Base-by-base conservation (phyloP, 2,113 vertebrate genomes). In the Orcinus orca region DNA sequence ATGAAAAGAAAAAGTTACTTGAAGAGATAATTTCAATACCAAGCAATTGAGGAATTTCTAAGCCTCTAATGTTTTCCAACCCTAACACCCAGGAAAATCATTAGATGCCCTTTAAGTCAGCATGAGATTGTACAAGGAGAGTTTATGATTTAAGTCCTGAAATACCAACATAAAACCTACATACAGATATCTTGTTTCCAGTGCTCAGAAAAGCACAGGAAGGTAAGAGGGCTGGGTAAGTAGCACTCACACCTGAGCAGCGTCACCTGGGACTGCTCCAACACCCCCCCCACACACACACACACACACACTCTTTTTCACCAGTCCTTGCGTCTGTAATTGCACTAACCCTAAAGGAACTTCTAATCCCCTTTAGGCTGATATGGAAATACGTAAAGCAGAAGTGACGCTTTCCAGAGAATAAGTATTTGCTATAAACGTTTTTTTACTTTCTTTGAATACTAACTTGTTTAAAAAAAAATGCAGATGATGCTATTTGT, bases 181-280 rank as follows among this genome's bases (percentile, higher is more conserved):
- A 14, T 8, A 12, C 4, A 4, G 38, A 25, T 10, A 23, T 21
- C 29, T 14, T 26, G n/a, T 62, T 81, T 88, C 41, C 6, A 53
- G 73, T 5, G 29, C 53, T 63, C 18, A 44, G 18, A 70, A 91
- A 79, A 76, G 63, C 33, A 26, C 44, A 73, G 17, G 17, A 44
- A 25, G 20, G 41, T 41, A 14, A 15, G 68, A 1, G 12, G 4
- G 5, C 38, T 29, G 41, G 20, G 21, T 50, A 58, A 47, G n/a
- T 0, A 29, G 77, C 65, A 60, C 5, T 55, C 18, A 25, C 41
- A 17, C 58, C 73, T 10, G 63, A 71, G 41, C 13, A 25, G 36
- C 21, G 62, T 68, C 95, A 93, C 94, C 97, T 58, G 93, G 76
- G 25, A 9, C 85, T 21, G 88, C 50, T 20, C 38, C 62, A 29